Evolutionary conservation across 35 echinoderm and acorn worm species (phyloP).

Genomic region (Hemicentrotus pulcherrimus): DNA sequence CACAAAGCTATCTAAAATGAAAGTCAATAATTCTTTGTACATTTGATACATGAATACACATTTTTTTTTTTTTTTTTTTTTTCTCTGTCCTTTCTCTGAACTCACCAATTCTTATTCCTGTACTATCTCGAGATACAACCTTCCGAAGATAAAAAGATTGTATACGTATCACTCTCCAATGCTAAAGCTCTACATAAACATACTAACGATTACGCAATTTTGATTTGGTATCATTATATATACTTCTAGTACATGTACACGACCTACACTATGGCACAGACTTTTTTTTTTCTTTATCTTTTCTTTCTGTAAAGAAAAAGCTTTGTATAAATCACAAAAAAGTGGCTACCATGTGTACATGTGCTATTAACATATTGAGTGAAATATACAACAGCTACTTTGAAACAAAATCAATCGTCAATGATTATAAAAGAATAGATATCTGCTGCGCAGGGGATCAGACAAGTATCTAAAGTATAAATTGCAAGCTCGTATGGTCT

Average conservation of each 20-base stretch:
- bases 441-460: not conserved
- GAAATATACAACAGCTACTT: not conserved
- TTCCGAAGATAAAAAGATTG: not conserved
- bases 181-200: not conserved
- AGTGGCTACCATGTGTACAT: not conserved
- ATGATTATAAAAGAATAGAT: not conserved
- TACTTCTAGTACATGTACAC: not conserved
- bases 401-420: not conserved
- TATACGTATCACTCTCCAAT: not conserved
- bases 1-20: not conserved
- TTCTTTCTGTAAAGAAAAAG: not conserved
- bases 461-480: not conserved
- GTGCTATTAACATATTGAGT: not conserved
- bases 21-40: slow-evolving; percentile 13
- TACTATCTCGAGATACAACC: not conserved
- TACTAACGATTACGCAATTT: not conserved
- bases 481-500: not conserved
- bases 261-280: not conserved
- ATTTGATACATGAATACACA: slow-evolving; percentile 13
- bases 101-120: not conserved
- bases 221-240: not conserved
- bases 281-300: not conserved
- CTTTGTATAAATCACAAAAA: not conserved
- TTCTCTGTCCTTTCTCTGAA: not conserved
- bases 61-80: not conserved